These are phyloP conservation scores for Manis crassicaudata DNA, from an alignment of 2,797 vertebrate genomes.

Conservation along the genomic window DNA sequence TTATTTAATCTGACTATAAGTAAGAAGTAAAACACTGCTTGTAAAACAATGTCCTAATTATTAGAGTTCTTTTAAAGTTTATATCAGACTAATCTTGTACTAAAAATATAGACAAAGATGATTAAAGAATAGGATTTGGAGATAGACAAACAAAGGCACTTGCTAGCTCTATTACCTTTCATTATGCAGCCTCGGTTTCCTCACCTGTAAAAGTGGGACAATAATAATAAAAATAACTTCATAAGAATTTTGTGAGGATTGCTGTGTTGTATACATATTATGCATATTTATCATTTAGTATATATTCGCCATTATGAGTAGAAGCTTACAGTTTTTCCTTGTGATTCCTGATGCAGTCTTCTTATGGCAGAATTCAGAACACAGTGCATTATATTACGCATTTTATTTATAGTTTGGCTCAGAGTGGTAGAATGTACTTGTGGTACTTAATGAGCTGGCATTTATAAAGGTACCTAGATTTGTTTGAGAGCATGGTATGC, in stretches of 20 bases:
- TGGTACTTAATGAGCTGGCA: not conserved
- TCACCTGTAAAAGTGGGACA: not conserved
- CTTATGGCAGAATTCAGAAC: not conserved
- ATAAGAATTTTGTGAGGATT: not conserved
- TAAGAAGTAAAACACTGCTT: slow-evolving; percentile 9
- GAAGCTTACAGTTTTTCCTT: not conserved
- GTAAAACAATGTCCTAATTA: not conserved
- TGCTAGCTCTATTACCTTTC: not conserved
- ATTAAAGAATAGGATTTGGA: not conserved
- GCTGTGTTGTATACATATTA: not conserved
- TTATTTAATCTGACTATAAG: not conserved
- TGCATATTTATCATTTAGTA: not conserved
- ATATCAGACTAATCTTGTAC: not conserved
- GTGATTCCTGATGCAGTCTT: not conserved
- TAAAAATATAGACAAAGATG: not conserved
- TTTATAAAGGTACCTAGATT: not conserved
- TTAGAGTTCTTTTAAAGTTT: not conserved
- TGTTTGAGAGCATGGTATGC: not conserved
- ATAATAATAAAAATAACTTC: not conserved
- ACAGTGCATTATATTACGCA: not conserved
- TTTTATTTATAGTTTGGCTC: not conserved
- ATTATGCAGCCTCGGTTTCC: not conserved
- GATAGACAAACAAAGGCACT: not conserved
- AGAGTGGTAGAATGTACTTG: not conserved
- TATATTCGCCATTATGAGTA: not conserved